Percentiles rank a stretch among this genome's conserved stretches.
phyloP scores from a whole-genome alignment of 2,797 vertebrate species.

The Micromesistius poutassou region DNA sequence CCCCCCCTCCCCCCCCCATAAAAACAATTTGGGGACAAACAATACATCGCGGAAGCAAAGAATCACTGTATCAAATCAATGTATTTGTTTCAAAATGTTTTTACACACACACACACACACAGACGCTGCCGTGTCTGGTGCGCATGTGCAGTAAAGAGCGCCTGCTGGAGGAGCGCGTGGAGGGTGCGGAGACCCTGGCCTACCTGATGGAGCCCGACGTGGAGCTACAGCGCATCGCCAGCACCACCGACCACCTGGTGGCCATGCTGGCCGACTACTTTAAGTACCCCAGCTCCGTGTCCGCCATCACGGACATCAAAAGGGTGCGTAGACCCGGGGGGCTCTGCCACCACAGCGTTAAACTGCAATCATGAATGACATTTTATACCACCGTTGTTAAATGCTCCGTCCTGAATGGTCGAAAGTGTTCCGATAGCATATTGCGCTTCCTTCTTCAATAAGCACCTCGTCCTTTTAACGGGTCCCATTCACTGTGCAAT shows the following conservation, averaged over 20 bases:
- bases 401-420: not conserved
- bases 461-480: too few species aligned
- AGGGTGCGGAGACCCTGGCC: constrained; percentile 94
- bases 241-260: constrained; percentile 95
- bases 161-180: constrained; percentile 91
- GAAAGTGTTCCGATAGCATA: not conserved
- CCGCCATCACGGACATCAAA: constrained; percentile 97
- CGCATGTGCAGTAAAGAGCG: constrained; percentile 98
- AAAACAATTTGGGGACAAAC: too few species aligned
- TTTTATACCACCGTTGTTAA: not conserved
- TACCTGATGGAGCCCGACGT: constrained; percentile 96
- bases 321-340: constrained; percentile 75
- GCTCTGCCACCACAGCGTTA: not conserved
- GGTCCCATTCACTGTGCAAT: not conserved
- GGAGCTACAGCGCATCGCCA: constrained; percentile 96
- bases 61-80: not conserved
- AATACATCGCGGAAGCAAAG: not conserved
- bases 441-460: too few species aligned
- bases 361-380: not conserved
- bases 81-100: not conserved
- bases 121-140: constrained; percentile 96
- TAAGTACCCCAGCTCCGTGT: constrained; percentile 98
- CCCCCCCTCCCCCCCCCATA: too few species aligned
- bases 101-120: not conserved
- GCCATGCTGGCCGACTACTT: constrained; percentile 98